Evolutionary conservation across 2,888 invertebrate species (phyloP), one percentile per base, ranked within the genome.

Genomic region (Temnothorax unifasciatus): DNA sequence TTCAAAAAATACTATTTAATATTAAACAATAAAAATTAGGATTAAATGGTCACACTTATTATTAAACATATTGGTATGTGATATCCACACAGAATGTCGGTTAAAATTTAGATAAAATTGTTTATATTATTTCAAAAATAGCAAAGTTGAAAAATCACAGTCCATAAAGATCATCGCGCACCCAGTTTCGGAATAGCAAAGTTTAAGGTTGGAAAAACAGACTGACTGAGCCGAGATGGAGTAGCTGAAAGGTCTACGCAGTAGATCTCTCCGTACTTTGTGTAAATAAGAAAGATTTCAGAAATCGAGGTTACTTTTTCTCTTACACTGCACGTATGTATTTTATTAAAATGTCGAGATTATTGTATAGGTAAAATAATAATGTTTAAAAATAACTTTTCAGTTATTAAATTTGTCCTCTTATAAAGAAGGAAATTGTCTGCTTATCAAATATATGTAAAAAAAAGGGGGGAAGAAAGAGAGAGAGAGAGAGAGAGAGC

Each of bases 201-300:
- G 52, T 76, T 76, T 54, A 54, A 76, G 8, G 38, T 66, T 76
- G 41, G 38, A 66, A 76, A 76, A 76, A 66, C 38, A 76, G 38
- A 76, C 38, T 41, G 61, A 61, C 61, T 64, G 21, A 63, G 8
- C 34, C 3, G 38, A 66, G 66, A 38, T 64, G 52, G 25, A 64
- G 52, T 61, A n/a, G 44, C 6, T 47, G 74, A 66, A 76, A 76
- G 50, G 15, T 75, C 75, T 41, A 34, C 13, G 38, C 61, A 38
- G 15, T 52, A 52, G 25, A 76, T 77, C 13, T 66, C 18, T 47
- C 21, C 9, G 15, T 5, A 66, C 38, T 66, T 25, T 41, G 52
- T 77, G 38, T 52, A 66, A 77, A 66, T 66, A 77, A 66, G 25
- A 64, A 64, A 41, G 8, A 25, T 52, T 52, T 76, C 25, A 38